These are phyloP conservation scores for Rhynchopsitta pachyrhyncha DNA, from an alignment of 2,113 vertebrate genomes.

Conservation along the genomic window DNA sequence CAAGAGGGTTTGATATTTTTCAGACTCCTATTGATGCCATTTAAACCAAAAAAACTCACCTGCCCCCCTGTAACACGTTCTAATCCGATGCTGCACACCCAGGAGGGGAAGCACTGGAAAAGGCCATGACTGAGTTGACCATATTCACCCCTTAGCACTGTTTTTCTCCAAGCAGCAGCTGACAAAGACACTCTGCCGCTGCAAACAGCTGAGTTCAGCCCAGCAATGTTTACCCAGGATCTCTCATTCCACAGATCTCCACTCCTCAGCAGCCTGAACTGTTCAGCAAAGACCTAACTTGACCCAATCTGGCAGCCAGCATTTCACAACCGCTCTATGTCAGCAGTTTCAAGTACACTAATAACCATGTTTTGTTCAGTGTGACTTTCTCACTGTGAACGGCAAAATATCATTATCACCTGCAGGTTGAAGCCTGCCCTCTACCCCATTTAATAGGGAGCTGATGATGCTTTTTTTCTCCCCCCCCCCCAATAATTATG, in stretches of 20 bases:
- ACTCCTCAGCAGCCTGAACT: conserved; percentile 22
- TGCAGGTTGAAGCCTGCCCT: conserved; percentile 67
- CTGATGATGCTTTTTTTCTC: background rate
- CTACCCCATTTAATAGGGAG: conserved; percentile 21
- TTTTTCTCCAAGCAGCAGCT: background rate
- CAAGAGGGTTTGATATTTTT: background rate
- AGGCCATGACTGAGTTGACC: background rate
- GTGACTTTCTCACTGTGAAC: conserved; percentile 48
- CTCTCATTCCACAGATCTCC: background rate
- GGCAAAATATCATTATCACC: conserved; percentile 64
- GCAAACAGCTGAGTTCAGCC: background rate
- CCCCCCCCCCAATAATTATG: background rate
- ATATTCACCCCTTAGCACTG: background rate
- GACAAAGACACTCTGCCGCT: background rate
- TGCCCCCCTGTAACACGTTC: background rate
- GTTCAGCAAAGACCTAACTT: conserved; percentile 58
- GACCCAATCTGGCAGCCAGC: conserved; percentile 58
- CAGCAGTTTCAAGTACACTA: conserved; percentile 60
- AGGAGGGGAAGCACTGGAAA: background rate
- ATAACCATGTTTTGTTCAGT: conserved; percentile 48
- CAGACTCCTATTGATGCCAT: background rate
- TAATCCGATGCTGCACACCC: rapidly evolving
- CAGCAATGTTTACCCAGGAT: background rate
- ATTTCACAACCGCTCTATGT: conserved; percentile 60
- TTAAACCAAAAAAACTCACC: background rate